phyloP scores from a whole-genome alignment of 2,113 vertebrate species.

The Nycticebus coucang region DNA sequence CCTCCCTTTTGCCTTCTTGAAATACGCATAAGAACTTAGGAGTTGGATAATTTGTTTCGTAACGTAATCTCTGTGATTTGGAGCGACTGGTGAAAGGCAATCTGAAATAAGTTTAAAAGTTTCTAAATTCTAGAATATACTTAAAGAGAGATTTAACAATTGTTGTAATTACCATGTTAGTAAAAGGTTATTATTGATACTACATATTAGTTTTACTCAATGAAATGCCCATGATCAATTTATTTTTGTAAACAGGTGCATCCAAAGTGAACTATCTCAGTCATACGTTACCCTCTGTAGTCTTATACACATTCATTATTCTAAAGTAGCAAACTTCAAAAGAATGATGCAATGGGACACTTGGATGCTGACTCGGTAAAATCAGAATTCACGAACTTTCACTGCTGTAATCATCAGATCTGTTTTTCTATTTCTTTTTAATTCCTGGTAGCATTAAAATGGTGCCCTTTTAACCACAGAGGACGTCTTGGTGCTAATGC shows the following conservation, averaged over 20 bases:
- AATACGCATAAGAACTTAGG: background rate
- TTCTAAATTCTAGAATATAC: background rate
- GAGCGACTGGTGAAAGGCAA: background rate
- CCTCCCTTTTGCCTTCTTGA: background rate
- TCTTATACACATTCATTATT: background rate
- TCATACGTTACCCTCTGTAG: background rate
- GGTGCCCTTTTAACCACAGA: background rate
- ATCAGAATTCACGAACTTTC: background rate
- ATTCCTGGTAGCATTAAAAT: background rate
- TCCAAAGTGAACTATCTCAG: background rate
- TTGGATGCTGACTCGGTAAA: background rate
- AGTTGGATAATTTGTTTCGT: background rate
- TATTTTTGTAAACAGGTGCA: slow-evolving; percentile 27
- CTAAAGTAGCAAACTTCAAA: background rate
- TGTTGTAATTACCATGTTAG: background rate
- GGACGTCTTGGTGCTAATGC: background rate
- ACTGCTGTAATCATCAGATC: background rate
- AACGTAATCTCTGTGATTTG: background rate
- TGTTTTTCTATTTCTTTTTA: background rate
- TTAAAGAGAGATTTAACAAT: slow-evolving; percentile 17
- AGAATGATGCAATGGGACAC: background rate
- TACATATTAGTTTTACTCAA: slow-evolving; percentile 32
- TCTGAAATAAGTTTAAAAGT: slow-evolving; percentile 19
- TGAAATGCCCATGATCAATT: background rate
- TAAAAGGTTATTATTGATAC: background rate